These are phyloP conservation scores for Plumapathes pennacea DNA, from an alignment of 92 coral and sea anemone species.

Conservation along the genomic window DNA sequence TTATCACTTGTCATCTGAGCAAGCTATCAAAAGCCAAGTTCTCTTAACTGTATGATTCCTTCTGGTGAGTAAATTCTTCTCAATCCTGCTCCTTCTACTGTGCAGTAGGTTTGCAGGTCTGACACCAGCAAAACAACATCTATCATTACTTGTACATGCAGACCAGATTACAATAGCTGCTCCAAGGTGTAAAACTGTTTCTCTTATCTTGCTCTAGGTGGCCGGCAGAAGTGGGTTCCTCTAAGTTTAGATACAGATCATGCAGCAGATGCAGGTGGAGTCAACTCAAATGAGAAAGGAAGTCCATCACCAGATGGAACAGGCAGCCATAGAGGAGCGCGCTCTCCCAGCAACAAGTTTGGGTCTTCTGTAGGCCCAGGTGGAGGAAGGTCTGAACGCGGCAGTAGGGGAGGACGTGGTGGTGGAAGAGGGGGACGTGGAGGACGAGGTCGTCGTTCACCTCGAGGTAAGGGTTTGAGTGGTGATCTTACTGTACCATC, in stretches of 20 bases:
- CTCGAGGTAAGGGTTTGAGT: slow-evolving; percentile 66
- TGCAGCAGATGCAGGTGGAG: slow-evolving; percentile 34
- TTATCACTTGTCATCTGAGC: too few species aligned
- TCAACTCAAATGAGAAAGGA: slow-evolving; percentile 20
- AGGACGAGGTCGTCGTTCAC: slow-evolving; percentile 88
- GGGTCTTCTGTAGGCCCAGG: slow-evolving; percentile 59
- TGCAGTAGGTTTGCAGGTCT: too few species aligned
- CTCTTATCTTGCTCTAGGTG: slow-evolving; percentile 18
- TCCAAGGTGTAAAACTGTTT: too few species aligned
- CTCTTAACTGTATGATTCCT: too few species aligned
- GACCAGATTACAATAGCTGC: too few species aligned
- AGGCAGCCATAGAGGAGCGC: slow-evolving; percentile 44
- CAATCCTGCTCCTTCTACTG: too few species aligned
- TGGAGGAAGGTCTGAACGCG: slow-evolving; percentile 44
- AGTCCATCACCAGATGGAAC: slow-evolving; percentile 77
- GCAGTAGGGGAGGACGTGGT: slow-evolving; percentile 92
- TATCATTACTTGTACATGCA: too few species aligned
- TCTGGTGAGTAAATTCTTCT: too few species aligned
- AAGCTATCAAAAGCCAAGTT: too few species aligned
- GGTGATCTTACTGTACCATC: background rate
- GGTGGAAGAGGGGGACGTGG: slow-evolving; percentile 91
- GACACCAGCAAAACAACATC: too few species aligned
- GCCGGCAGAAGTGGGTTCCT: slow-evolving; percentile 97
- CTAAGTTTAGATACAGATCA: slow-evolving; percentile 68
- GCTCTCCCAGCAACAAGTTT: slow-evolving; percentile 82